Evolutionary conservation across 2,888 invertebrate species (phyloP).

Genomic region (Apomyelois bistriatella): DNA sequence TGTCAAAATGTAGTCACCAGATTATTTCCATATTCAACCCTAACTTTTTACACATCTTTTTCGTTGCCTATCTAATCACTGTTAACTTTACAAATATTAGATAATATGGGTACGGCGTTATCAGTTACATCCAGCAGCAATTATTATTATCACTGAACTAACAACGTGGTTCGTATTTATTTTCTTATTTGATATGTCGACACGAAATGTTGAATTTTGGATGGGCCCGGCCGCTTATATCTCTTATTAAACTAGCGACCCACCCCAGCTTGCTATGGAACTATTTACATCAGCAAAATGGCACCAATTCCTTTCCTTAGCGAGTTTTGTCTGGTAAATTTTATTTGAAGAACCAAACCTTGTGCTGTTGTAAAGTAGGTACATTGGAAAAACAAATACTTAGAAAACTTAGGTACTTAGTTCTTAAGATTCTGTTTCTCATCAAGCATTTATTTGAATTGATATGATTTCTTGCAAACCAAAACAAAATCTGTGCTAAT

Average conservation of each 20-base stretch:
- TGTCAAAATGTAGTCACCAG: neutral
- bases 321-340: too few relatives aligned
- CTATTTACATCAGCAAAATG: neutral
- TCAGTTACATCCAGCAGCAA: constrained; percentile 70
- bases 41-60: constrained; percentile 47
- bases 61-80: constrained; percentile 57
- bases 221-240: constrained; percentile 4
- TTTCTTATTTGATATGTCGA: constrained; percentile 55
- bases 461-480: too few relatives aligned
- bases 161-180: constrained; percentile 60
- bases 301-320: too few relatives aligned
- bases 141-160: constrained; percentile 70
- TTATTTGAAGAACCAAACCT: too few relatives aligned
- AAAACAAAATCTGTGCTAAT: too few relatives aligned
- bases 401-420: too few relatives aligned
- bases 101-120: constrained; percentile 56
- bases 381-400: too few relatives aligned
- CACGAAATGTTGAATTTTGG: constrained; percentile 12
- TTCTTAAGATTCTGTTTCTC: too few relatives aligned
- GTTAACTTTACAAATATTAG: constrained; percentile 67
- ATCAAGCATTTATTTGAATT: too few relatives aligned
- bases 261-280: neutral
- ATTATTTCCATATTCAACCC: constrained; percentile 26
- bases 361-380: too few relatives aligned
- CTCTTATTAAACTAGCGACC: neutral